Base-by-base conservation (phyloP, 2,888 invertebrate genomes). In the Campopleginae sp. region DNA sequence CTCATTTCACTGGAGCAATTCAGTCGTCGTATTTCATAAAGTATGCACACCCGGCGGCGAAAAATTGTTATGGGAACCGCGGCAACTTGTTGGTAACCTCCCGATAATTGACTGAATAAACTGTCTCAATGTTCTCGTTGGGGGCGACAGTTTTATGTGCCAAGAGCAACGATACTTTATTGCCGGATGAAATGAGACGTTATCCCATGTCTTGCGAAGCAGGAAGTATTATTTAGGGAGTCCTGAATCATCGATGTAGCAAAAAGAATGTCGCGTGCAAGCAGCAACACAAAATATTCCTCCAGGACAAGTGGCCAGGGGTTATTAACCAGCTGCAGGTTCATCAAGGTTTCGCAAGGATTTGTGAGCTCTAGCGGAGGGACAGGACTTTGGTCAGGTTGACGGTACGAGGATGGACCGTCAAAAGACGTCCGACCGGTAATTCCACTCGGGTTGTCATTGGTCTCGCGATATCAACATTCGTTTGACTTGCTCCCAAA, bases 11-110 rank as follows among this genome's bases (percentile, higher is more conserved):
- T 54, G 19, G 65, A 65, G 5, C 71, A 44, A 71, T 80, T 78
- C 38, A 44, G 27, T 48, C 58, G 38, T 68, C 66, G 51, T 63
- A 46, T 63, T 66, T 65, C 72, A 44, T 58, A 75, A 79, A 82
- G 82, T 85, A 85, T 85, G 85, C 85, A 85, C 82, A 85, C 85
- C 82, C 85, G 85, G 82, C 82, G 72, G 48, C 48, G 12, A 75
- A 85, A 82, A 85, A 85, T 85, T 70, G 44, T 65, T 82, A 79
- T 85, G 85, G 81, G 85, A 85, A 82, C 85, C 46, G 74, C 44
- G n/a, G n/a, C 77, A 85, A 80, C 48, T 71, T 31, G 51, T 44
- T 51, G 54, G 68, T 74, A 74, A 75, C 81, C 78, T 82, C 78
- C 61, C 78, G 78, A 82, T 82, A 85, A 85, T 85, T 85, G 85